Conservation (phyloP, 2,797 vertebrate genomes). For the Takifugu rubripes region DNA sequence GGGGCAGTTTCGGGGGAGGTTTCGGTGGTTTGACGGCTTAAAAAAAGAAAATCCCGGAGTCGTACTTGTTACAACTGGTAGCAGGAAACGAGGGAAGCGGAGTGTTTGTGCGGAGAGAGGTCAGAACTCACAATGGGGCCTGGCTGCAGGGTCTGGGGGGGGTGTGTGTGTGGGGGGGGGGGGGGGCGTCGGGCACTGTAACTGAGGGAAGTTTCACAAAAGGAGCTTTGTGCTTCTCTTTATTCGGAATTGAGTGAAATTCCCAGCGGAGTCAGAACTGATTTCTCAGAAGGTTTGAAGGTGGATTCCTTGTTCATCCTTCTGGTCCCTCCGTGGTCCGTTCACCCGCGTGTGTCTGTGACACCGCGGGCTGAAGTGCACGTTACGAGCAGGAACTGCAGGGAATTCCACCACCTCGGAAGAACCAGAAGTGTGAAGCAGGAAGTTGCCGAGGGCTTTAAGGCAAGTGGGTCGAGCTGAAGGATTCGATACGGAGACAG, state of each 20-base stretch:
- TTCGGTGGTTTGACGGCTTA: too few relatives aligned
- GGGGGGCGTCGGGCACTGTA: background rate
- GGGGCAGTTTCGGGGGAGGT: too few relatives aligned
- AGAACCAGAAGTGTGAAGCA: slow-evolving; percentile 21
- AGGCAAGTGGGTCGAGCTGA: too few relatives aligned
- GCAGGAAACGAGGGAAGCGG: slow-evolving; percentile 55
- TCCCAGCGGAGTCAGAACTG: too few relatives aligned
- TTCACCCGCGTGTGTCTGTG: slow-evolving; percentile 5
- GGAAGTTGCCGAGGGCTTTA: background rate
- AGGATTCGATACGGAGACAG: too few relatives aligned
- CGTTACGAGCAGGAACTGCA: slow-evolving; percentile 14
- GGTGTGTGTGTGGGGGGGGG: slow-evolving; percentile 20
- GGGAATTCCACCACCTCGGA: slow-evolving; percentile 22
- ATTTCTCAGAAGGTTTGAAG: too few relatives aligned
- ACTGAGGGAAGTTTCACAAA: slow-evolving; percentile 19
- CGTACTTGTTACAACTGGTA: slow-evolving; percentile 10
- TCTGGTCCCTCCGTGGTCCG: too few relatives aligned
- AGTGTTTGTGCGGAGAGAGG: slow-evolving; percentile 46
- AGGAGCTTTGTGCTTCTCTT: too few relatives aligned
- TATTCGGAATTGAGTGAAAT: too few relatives aligned
- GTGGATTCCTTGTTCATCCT: too few relatives aligned
- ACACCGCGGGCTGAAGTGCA: slow-evolving; percentile 25
- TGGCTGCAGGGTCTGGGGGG: slow-evolving; percentile 18
- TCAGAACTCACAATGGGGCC: slow-evolving; percentile 38
- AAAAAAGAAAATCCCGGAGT: background rate